A percentile compares a stretch with the other conserved stretches of the same genome.
These are phyloP conservation scores for Oreocharis arfaki DNA, from an alignment of 2,113 vertebrate species.

Conservation along the genomic window DNA sequence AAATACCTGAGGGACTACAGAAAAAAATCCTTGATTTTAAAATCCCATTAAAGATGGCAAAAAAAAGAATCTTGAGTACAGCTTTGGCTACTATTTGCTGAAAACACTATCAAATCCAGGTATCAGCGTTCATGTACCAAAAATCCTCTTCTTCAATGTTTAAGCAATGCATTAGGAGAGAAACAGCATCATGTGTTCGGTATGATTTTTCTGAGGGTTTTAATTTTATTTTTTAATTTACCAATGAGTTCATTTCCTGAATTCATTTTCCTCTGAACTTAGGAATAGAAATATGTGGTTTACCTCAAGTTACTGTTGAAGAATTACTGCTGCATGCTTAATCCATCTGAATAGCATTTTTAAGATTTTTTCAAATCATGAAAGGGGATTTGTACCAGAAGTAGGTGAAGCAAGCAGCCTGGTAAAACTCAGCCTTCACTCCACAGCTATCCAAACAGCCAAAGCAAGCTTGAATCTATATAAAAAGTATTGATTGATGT, in stretches of 20 bases:
- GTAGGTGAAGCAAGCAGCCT: conserved; percentile 46
- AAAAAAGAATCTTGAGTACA: background rate
- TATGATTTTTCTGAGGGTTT: background rate
- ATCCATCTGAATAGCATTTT: conserved; percentile 51
- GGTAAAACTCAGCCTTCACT: conserved; percentile 48
- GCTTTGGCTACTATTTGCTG: background rate
- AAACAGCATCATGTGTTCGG: background rate
- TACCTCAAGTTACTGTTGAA: conserved; percentile 51
- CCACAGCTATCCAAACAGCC: conserved; percentile 51
- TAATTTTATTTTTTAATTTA: background rate
- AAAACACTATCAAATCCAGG: background rate
- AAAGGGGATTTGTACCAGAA: conserved; percentile 61
- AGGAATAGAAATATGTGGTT: conserved; percentile 14
- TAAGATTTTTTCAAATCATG: conserved; percentile 60
- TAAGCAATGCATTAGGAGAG: background rate
- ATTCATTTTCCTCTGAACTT: background rate
- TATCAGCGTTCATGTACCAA: background rate
- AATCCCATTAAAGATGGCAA: background rate
- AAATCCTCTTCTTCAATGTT: background rate
- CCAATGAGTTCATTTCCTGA: conserved; percentile 28
- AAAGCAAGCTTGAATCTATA: background rate
- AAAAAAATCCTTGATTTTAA: background rate
- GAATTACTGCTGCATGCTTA: conserved; percentile 53
- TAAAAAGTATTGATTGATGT: conserved; percentile 50
- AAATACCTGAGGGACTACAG: background rate